Evolutionary conservation across 2,113 vertebrate genomes (phyloP), one percentile per base, ranked within the genome.

Genomic region (Myiozetetes cayanensis): DNA sequence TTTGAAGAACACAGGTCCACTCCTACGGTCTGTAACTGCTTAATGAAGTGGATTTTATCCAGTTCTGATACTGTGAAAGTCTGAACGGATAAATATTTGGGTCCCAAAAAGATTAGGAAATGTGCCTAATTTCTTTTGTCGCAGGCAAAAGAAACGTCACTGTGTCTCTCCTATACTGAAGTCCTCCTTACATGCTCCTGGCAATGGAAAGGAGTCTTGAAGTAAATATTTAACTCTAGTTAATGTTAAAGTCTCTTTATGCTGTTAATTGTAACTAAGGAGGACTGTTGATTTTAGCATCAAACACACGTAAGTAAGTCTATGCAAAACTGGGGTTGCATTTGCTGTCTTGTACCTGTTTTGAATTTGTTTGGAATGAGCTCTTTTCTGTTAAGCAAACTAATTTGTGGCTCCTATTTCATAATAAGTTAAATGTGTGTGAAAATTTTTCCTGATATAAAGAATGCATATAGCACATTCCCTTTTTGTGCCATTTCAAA

Each of bases 401-500:
- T 67, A 19, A 84, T 70, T 44, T 76, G 85, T 49, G n/a, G 71
- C 44, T 72, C 5, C 3, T 47, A 9, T 56, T 86, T 92, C 68
- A 56, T 59, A 39, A 33, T 21, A 74, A n/a, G 50, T 47, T 71
- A 71, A 75, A 58, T n/a, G 5, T 30, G 12, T 31, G 17, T 78
- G 63, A 71, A 79, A 58, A 18, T 9, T 41, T 78, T 68, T 88
- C 44, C 33, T 74, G 28, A 55, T 70, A 27, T 0, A 70, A 92
- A 47, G 49, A 91, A 90, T 46, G 53, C 62, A 18, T 52, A 71
- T 37, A 89, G 37, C 46, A 76, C 8, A 0, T 72, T 68, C 49
- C 68, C 10, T 65, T 95, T 79, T 86, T 67, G 73, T 94, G 89
- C 80, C 73, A 66, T 92, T 92, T 92, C 49, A 49, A 84, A 95